Conservation (phyloP, 2,113 vertebrate species). For the Dipodomys spectabilis region DNA sequence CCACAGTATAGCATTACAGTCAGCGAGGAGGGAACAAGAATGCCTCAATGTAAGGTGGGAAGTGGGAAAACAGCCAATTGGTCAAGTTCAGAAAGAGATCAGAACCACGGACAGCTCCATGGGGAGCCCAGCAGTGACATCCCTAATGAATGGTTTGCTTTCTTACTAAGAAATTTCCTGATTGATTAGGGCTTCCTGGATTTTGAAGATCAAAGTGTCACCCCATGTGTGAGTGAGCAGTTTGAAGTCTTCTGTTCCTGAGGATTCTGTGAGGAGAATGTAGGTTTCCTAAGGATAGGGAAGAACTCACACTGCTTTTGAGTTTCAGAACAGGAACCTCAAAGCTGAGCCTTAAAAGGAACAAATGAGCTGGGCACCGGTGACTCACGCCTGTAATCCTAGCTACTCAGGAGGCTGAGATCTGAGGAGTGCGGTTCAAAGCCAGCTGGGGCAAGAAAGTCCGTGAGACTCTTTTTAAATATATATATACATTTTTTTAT, state of each 20-base stretch:
- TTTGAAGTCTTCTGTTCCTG: neutral
- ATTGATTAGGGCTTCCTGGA: neutral
- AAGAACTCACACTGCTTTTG: neutral
- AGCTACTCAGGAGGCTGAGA: no score
- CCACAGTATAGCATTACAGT: neutral
- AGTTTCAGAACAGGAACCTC: neutral
- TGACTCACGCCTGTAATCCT: no score
- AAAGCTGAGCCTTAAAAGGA: neutral
- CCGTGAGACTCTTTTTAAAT: no score
- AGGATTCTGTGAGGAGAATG: neutral
- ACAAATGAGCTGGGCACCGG: no score
- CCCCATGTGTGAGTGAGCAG: neutral
- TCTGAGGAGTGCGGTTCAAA: no score
- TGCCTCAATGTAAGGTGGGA: neutral
- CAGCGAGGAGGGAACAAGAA: neutral
- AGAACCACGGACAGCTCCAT: constrained; percentile 24
- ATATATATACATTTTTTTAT: no score
- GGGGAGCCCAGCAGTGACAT: rapidly evolving
- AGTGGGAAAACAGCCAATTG: neutral
- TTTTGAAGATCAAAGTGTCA: neutral
- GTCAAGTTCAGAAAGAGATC: neutral
- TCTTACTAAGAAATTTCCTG: neutral
- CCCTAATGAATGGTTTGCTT: neutral
- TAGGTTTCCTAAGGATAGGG: neutral
- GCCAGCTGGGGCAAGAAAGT: no score